These are phyloP conservation scores for Timandra comae DNA, from an alignment of 2,888 invertebrate genomes.

Conservation along the genomic window DNA sequence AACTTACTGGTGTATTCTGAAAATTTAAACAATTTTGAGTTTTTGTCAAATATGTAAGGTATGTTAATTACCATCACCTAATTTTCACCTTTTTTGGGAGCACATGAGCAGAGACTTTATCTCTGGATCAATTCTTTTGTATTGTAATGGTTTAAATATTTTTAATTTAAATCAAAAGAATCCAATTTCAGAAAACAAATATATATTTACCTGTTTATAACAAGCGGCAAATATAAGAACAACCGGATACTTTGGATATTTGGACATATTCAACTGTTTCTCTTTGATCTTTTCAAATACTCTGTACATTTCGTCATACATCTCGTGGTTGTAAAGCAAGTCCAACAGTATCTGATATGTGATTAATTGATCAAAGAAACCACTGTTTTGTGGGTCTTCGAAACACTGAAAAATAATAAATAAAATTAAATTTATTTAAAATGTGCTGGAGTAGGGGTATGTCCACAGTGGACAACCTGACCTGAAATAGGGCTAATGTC, in stretches of 20 bases:
- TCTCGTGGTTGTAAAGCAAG: conserved; percentile 80
- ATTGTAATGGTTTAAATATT: too few species aligned
- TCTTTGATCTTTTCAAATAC: conserved; percentile 78
- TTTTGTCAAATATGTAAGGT: too few species aligned
- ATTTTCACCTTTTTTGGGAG: too few species aligned
- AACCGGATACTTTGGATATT: conserved; percentile 81
- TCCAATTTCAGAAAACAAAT: too few species aligned
- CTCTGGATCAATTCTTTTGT: too few species aligned
- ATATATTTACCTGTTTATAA: conserved; percentile 81
- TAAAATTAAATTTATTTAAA: conserved; percentile 4
- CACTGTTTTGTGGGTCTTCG: conserved; percentile 75
- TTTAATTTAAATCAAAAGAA: too few species aligned
- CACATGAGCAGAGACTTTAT: too few species aligned
- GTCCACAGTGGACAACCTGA: too few species aligned
- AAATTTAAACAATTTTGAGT: too few species aligned
- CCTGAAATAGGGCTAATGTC: too few species aligned
- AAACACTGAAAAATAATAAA: conserved; percentile 76
- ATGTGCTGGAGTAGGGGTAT: too few species aligned
- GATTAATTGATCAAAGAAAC: conserved; percentile 84
- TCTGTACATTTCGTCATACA: conserved; percentile 80
- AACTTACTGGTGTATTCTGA: conserved; percentile 82
- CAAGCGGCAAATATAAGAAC: conserved; percentile 83
- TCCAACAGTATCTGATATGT: conserved; percentile 83
- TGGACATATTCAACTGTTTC: conserved; percentile 78
- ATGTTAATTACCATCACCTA: too few species aligned